A percentile compares a stretch with the other conserved stretches of the same genome.
phyloP scores from a whole-genome alignment of 2,888 invertebrate species.

The Cataglyphis cursor region DNA sequence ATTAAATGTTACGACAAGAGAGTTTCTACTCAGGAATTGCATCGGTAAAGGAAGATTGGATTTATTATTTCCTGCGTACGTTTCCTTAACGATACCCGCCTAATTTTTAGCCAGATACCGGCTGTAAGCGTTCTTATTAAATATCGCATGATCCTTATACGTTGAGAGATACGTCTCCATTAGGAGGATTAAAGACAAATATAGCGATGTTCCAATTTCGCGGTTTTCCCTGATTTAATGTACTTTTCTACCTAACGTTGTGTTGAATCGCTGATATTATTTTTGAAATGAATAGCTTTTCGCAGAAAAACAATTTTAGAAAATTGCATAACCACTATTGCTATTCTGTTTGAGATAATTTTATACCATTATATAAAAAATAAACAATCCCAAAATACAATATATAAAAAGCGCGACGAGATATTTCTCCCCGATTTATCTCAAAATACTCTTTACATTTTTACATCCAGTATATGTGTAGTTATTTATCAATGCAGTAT shows the following conservation, averaged over 20 bases:
- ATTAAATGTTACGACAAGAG: constrained; percentile 70
- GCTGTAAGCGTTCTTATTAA: constrained; percentile 15
- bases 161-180: constrained; percentile 30
- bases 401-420: neutral
- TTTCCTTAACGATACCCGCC: neutral
- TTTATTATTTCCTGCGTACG: constrained; percentile 51
- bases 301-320: neutral
- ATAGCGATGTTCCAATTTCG: constrained; percentile 35
- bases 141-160: constrained; percentile 20
- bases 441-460: neutral
- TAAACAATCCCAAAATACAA: neutral
- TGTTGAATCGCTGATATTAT: neutral
- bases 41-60: constrained; percentile 31
- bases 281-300: neutral
- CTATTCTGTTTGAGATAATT: neutral
- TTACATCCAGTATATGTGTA: neutral
- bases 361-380: neutral
- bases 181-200: constrained; percentile 50
- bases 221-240: constrained; percentile 22
- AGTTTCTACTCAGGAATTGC: constrained; percentile 51
- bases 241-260: constrained; percentile 18
- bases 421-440: neutral
- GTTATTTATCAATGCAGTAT: neutral
- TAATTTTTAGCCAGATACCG: constrained; percentile 31
- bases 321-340: neutral